A percentile compares a stretch with the other conserved stretches of the same genome.
Evolutionary conservation across 2,888 invertebrate genomes (phyloP).

Genomic region (Ichneumon xanthorius): DNA sequence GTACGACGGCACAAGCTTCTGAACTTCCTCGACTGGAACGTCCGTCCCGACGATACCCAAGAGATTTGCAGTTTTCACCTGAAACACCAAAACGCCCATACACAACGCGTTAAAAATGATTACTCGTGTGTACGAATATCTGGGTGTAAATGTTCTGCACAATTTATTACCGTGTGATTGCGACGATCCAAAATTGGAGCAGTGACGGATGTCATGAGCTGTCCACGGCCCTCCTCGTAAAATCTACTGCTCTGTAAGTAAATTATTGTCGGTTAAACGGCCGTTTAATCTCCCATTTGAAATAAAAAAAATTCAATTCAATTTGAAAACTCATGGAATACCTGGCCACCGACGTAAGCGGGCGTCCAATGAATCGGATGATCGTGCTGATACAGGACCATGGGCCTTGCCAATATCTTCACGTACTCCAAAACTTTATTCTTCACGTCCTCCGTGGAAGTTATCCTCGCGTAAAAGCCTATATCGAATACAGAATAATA

Average conservation of each 20-base stretch:
- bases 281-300: neutral
- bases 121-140: neutral
- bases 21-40: constrained; percentile 97
- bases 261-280: constrained; percentile 41
- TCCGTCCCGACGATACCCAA: constrained; percentile 99
- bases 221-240: constrained; percentile 90
- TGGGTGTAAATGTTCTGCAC: neutral
- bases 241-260: constrained; percentile 88
- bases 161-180: constrained; percentile 91
- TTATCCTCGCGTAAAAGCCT: constrained; percentile 97
- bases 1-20: constrained; percentile 97
- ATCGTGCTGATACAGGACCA: constrained; percentile 96
- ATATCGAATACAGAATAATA: constrained; percentile 61
- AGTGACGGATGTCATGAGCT: constrained; percentile 96
- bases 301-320: constrained; percentile 2
- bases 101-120: neutral
- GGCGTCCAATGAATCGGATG: constrained; percentile 98
- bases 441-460: constrained; percentile 94
- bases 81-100: constrained; percentile 62
- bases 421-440: constrained; percentile 97
- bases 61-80: constrained; percentile 95
- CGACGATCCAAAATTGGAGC: constrained; percentile 97
- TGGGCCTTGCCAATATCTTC: constrained; percentile 97
- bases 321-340: constrained; percentile 78
- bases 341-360: constrained; percentile 94